Evolutionary conservation across 1,140 invertebrate genomes (phyloP).

Genomic region (Drosophila willistoni): DNA sequence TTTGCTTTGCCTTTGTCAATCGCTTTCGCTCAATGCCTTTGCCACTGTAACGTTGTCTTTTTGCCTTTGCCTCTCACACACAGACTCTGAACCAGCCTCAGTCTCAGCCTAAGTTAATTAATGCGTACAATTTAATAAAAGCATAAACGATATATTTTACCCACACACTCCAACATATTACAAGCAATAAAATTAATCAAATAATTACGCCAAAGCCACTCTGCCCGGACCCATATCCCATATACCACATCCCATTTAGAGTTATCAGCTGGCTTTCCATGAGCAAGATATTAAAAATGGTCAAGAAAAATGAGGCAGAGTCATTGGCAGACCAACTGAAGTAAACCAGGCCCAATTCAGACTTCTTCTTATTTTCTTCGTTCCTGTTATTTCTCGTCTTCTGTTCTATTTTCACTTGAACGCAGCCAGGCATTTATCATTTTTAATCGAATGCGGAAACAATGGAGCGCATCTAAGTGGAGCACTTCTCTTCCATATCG

Average conservation of each 20-base stretch:
- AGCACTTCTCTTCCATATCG: constrained; percentile 39
- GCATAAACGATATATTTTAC: constrained; percentile 77
- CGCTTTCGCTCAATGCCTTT: constrained; percentile 9
- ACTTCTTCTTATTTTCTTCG: constrained; percentile 6
- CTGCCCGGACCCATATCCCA: constrained; percentile 13
- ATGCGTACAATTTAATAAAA: constrained; percentile 78
- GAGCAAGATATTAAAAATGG: constrained; percentile 77
- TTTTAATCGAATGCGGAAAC: constrained; percentile 81
- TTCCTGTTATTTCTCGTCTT: background rate
- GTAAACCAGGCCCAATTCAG: constrained; percentile 5
- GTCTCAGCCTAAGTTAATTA: constrained; percentile 56
- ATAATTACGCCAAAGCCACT: constrained; percentile 64
- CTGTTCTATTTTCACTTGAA: constrained; percentile 62
- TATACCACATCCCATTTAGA: constrained; percentile 32
- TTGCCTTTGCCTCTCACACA: background rate
- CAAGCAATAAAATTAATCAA: constrained; percentile 80
- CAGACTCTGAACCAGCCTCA: background rate
- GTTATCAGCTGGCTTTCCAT: constrained; percentile 65
- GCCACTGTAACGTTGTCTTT: constrained; percentile 1
- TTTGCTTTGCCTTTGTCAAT: constrained; percentile 49
- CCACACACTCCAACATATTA: constrained; percentile 30
- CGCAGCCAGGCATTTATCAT: constrained; percentile 76
- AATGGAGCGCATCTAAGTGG: constrained; percentile 79
- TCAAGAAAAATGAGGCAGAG: constrained; percentile 54
- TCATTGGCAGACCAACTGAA: constrained; percentile 21